phyloP scores from a whole-genome alignment of 2,113 vertebrate species.

The Misgurnus anguillicaudatus region DNA sequence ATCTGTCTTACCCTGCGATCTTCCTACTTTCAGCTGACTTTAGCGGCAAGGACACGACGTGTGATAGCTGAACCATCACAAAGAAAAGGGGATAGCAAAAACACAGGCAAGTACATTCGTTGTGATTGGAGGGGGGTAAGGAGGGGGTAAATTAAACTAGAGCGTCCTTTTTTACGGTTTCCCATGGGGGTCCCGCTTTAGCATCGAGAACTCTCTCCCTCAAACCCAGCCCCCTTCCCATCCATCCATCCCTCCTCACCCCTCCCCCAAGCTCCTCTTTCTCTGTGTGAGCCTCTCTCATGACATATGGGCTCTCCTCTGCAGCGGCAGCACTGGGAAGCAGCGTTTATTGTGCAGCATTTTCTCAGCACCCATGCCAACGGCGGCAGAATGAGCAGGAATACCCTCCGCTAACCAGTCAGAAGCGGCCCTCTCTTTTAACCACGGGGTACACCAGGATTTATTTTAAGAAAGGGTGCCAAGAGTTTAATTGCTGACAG shows the following conservation, averaged over 20 bases:
- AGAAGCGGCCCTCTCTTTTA: constrained; percentile 27
- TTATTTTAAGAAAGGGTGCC: constrained; percentile 35
- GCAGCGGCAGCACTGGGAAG: constrained; percentile 59
- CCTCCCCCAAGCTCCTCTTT: constrained; percentile 49
- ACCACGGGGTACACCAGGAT: constrained; percentile 23
- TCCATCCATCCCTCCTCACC: constrained; percentile 48
- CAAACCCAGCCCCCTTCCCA: constrained; percentile 27
- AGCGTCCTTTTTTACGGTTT: constrained; percentile 52
- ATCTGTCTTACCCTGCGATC: constrained; percentile 33
- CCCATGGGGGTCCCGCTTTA: constrained; percentile 49
- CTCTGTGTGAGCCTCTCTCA: constrained; percentile 56
- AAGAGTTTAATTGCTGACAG: constrained; percentile 39
- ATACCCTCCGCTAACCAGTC: constrained; percentile 42
- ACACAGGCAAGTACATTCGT: constrained; percentile 34
- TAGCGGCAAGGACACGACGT: not conserved
- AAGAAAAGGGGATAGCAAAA: constrained; percentile 34
- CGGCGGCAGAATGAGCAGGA: constrained; percentile 47
- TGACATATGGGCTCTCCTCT: constrained; percentile 63
- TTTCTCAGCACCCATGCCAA: constrained; percentile 52
- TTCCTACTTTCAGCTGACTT: constrained; percentile 31
- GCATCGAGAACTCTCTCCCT: constrained; percentile 37
- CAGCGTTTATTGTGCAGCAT: constrained; percentile 52
- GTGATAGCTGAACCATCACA: constrained; percentile 19
- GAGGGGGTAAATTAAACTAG: constrained; percentile 46
- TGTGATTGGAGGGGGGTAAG: constrained; percentile 31